Evolutionary conservation across 2,797 vertebrate species (phyloP), one percentile per base, ranked within the genome.

Genomic region (Euphonia xanthogaster): DNA sequence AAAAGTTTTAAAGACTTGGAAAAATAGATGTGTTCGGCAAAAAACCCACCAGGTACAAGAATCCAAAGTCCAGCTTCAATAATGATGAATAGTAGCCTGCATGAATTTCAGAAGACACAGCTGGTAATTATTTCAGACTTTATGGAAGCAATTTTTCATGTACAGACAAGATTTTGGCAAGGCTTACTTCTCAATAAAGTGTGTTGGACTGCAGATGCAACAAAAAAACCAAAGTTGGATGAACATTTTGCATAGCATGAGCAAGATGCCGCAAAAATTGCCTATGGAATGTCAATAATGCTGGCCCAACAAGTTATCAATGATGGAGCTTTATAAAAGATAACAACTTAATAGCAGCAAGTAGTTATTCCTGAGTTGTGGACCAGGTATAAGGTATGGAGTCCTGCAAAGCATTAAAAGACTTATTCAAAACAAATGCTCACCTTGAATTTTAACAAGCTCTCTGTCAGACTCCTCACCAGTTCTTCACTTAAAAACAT

Each of bases 71-170:
- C 73, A 72, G 15, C 55, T 51, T 81, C 47, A 94, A 73, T 75
- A 80, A 88, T 60, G 70, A 90, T 86, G 62, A 93, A 84, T 90
- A 77, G 73, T 90, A 75, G 66, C 58, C 83, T 84, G 37, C 61
- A 58, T 5, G 39, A 86, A 88, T 91, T 94, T 94, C 79, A 95
- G 86, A 90, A 94, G 76, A 92, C 86, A 86, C 94, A 97, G 96
- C 66, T 97, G 95, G 94, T 90, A 96, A 96, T 97, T 97, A 96
- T 95, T 97, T 95, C 67, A 96, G 73, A 88, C 62, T 94, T 88
- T 90, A 93, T 95, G 90, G 92, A 95, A 95, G 86, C 70, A 62
- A 93, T 96, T 95, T 93, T 94, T 96, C 94, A 95, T 70, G 51
- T 76, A 92, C 62, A 90, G 91, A 91, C 94, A 97, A 94, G 79